Base-by-base conservation (phyloP, 2,797 vertebrate genomes). In the Propithecus perrieri region DNA sequence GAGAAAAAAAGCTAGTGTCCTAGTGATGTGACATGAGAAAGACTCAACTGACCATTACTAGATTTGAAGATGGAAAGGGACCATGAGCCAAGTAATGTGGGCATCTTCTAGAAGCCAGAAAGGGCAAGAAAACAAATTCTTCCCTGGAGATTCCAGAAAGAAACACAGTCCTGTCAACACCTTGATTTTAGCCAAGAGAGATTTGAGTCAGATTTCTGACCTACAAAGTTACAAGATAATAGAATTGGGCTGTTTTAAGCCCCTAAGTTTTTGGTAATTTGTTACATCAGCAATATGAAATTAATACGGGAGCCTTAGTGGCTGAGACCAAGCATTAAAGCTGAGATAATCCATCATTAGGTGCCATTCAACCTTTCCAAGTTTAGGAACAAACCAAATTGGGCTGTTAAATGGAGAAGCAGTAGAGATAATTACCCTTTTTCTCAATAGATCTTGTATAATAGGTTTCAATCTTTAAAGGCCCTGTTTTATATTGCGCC, bases 291-390 rank as follows among this genome's bases (percentile, higher is more conserved):
- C 48, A 79, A 30, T 80, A 80, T 35, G 13, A 89, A 94, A 89
- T 74, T 85, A 85, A 80, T 72, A 65, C 35, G 75, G 17, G 3
- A 18, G 13, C 17, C 5, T 96, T 94, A 86, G 33, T 93, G 50
- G 53, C 26, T 69, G 67, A 35, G 6, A 61, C 33, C 79, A 85
- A 48, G 41, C 17, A 85, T 38, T 89, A 65, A 72, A 20, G 8
- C 80, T 89, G 38, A 90, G 35, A 67, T 86, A 96, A 38, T 81
- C 46, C 48, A 90, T 78, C 41, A 95, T 30, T 41, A 90, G 18
- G 26, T 93, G 28, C 46, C n/a, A 74, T 33, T 46, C 59, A 76
- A 38, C 67, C 57, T 69, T 76, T 46, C 33, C 59, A 91, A 76
- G 72, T 81, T 55, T 86, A 86, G 75, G 48, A 86, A 75, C 48